phyloP scores from a whole-genome alignment of 2,797 vertebrate species.

The Scolopax bukidnonensis region DNA sequence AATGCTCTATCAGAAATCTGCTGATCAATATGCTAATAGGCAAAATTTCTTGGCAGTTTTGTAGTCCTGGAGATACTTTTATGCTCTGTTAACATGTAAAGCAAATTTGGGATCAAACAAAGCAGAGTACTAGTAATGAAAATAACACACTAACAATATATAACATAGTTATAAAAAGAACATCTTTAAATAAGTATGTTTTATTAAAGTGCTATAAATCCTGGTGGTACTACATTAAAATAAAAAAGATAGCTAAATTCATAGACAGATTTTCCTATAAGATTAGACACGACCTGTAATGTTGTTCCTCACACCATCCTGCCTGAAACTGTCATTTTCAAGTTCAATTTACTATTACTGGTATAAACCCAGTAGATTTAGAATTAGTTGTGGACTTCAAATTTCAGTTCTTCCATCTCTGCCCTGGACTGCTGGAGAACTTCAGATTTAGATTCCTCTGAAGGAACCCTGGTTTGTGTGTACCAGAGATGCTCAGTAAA shows the following conservation, averaged over 20 bases:
- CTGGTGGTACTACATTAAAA: background rate
- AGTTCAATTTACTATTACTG: background rate
- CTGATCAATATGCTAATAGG: background rate
- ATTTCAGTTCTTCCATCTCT: background rate
- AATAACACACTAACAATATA: background rate
- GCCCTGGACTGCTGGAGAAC: background rate
- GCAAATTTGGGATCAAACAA: background rate
- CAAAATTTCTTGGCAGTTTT: background rate
- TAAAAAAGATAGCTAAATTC: background rate
- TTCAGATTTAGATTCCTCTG: background rate
- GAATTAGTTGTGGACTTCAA: background rate
- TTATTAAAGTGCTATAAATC: background rate
- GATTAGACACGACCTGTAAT: no score
- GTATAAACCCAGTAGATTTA: background rate
- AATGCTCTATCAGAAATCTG: background rate
- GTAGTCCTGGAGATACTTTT: background rate
- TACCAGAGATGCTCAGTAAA: background rate
- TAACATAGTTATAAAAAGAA: background rate
- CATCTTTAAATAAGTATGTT: background rate
- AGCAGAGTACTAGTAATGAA: background rate
- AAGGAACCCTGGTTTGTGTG: background rate
- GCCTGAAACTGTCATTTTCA: background rate
- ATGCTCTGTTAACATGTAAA: background rate
- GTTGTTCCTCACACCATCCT: background rate
- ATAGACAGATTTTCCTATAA: background rate